Conservation (phyloP, 1,140 invertebrate species). For the Megathymus violae region DNA sequence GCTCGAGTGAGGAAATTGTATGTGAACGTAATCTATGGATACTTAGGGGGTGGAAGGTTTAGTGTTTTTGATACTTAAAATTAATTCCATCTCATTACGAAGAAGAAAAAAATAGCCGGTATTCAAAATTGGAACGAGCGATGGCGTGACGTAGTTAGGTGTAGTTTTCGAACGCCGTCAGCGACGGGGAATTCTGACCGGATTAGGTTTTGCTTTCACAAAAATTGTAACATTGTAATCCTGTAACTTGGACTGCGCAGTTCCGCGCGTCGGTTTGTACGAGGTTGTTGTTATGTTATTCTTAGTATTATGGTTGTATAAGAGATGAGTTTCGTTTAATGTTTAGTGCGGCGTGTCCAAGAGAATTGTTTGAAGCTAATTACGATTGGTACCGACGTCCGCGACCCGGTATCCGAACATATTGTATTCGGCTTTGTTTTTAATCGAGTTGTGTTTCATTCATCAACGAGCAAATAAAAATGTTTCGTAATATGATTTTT, state of each 20-base stretch:
- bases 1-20: conserved; percentile 8
- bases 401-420: conserved; percentile 60
- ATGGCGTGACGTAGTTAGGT: neutral
- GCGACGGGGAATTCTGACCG: conserved; percentile 9
- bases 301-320: conserved; percentile 68
- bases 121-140: conserved; percentile 15
- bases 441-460: conserved; percentile 79
- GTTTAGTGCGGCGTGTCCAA: conserved; percentile 65
- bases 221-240: too few relatives aligned
- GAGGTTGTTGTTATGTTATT: conserved; percentile 78
- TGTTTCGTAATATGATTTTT: conserved; percentile 82
- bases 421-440: conserved; percentile 78
- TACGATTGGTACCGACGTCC: conserved; percentile 59
- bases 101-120: neutral
- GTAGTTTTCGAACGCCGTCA: conserved; percentile 5
- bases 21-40: conserved; percentile 5
- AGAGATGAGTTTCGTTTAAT: conserved; percentile 68
- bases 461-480: conserved; percentile 80
- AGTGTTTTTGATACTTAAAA: conserved; percentile 34
- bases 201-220: too few relatives aligned
- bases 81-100: conserved; percentile 21
- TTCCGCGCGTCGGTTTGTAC: conserved; percentile 40
- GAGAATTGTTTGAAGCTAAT: conserved; percentile 70
- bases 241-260: too few relatives aligned
- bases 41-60: conserved; percentile 16